These are phyloP conservation scores for Ridgeia piscesae DNA, from an alignment of 1,140 invertebrate genomes.

Conservation along the genomic window DNA sequence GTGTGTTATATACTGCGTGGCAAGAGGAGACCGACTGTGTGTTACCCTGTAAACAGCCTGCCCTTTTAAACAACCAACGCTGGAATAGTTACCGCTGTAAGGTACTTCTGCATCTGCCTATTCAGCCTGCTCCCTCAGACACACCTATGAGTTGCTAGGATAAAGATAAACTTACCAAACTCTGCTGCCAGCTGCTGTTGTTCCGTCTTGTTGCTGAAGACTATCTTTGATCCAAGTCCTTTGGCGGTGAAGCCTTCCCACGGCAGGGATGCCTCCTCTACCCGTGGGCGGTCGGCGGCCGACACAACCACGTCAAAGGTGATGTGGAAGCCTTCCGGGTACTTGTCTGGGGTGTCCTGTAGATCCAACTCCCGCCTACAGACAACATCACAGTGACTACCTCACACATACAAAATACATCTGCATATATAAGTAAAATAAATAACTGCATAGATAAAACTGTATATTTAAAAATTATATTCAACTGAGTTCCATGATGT, in stretches of 20 bases:
- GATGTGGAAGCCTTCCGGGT: slow-evolving; percentile 74
- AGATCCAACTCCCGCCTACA: slow-evolving; percentile 77
- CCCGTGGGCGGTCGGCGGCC: slow-evolving; percentile 65
- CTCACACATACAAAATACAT: neutral
- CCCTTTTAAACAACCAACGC: too few relatives aligned
- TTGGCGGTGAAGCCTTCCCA: slow-evolving; percentile 71
- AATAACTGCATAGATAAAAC: too few relatives aligned
- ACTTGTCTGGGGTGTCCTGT: slow-evolving; percentile 76
- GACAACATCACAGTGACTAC: slow-evolving; percentile 24
- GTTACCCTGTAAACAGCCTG: too few relatives aligned
- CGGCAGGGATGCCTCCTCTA: slow-evolving; percentile 64
- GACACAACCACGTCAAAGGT: slow-evolving; percentile 74
- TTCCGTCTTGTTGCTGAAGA: slow-evolving; percentile 81
- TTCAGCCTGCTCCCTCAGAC: neutral
- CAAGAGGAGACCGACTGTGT: too few relatives aligned
- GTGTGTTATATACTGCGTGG: too few relatives aligned
- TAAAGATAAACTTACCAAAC: slow-evolving; percentile 43
- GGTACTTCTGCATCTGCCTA: neutral
- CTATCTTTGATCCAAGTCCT: slow-evolving; percentile 63
- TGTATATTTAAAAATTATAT: too few relatives aligned
- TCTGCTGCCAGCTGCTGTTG: slow-evolving; percentile 63
- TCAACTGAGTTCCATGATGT: too few relatives aligned
- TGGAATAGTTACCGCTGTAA: too few relatives aligned
- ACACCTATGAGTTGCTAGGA: neutral
- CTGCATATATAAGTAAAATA: too few relatives aligned